These are phyloP conservation scores for Napeogenes inachia DNA, from an alignment of 2,888 invertebrate species.

Conservation along the genomic window DNA sequence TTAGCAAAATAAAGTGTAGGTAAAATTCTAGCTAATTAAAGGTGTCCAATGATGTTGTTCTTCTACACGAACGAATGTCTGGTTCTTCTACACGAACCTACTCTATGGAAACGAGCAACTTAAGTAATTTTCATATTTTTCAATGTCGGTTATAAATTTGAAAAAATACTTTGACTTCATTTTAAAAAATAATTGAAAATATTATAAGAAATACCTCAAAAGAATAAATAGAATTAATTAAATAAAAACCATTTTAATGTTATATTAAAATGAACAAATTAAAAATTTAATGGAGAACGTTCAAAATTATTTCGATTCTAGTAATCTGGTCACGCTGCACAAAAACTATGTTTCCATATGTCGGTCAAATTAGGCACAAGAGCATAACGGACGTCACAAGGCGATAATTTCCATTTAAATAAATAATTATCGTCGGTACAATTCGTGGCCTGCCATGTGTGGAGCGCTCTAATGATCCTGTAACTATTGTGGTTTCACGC, in stretches of 20 bases:
- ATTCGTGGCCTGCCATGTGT: conserved; percentile 64
- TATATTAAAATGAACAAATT: neutral
- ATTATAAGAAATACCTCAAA: conserved; percentile 26
- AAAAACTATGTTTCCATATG: conserved; percentile 51
- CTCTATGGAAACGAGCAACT: too few relatives aligned
- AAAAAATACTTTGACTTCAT: too few relatives aligned
- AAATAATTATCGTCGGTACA: conserved; percentile 73
- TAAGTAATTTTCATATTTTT: too few relatives aligned
- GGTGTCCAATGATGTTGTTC: too few relatives aligned
- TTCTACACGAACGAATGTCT: too few relatives aligned
- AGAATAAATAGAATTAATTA: conserved; percentile 3
- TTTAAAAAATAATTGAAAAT: neutral
- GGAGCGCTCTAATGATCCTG: conserved; percentile 60
- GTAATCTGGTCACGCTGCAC: conserved; percentile 37
- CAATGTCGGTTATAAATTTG: too few relatives aligned
- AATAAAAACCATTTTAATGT: too few relatives aligned
- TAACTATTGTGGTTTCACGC: conserved; percentile 74
- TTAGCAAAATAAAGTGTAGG: too few relatives aligned
- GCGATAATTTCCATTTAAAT: conserved; percentile 72
- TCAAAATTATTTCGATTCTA: conserved; percentile 33
- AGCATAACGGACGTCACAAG: conserved; percentile 51
- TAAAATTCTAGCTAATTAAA: too few relatives aligned
- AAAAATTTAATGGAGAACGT: conserved; percentile 40
- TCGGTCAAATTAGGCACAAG: conserved; percentile 56
- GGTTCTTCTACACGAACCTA: too few relatives aligned